Evolutionary conservation across 2,797 vertebrate genomes (phyloP), one percentile per base, ranked within the genome.

Genomic region (Pygocentrus nattereri): DNA sequence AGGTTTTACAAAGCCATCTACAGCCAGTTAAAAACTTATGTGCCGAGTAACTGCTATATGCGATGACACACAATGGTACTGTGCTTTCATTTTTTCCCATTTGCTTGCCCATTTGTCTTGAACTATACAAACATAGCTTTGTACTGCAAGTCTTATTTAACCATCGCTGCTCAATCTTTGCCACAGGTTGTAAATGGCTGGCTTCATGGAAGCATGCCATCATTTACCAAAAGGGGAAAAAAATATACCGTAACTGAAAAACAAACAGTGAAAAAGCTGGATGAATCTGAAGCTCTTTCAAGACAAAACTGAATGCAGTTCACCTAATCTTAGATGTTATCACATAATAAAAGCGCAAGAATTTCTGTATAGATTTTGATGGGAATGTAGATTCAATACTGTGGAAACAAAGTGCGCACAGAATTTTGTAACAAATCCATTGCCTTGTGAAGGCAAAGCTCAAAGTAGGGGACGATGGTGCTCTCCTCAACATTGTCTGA

Each of bases 31-130:
- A 56, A 80, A 76, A 75, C 79, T 78, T 70, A 68, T 76, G 68
- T 81, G 80, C 70, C 73, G 59, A 82, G 73, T 77, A 56, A 52
- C 71, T 49, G 70, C 54, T 77, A 80, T 76, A 83, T 64, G 69
- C 34, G 75, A 78, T 30, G 73, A 80, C 73, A 76, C 71, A 59
- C 52, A 79, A 80, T 77, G 80, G 79, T 67, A 84, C 73, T 71
- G 74, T 34, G 41, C 58, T 61, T 82, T 77, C 54, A 44, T 68
- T 80, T 34, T 77, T 79, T 54, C 62, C 68, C 71, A 27, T 30
- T 70, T 41, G 71, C 76, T 79, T 79, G 72, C 67, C 83, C 74
- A 84, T 82, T 81, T 72, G 52, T 76, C 72, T 82, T 80, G 52
- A 79, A 79, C 30, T 19, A 52, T 47, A 52, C 74, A 25, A 34